These are phyloP conservation scores for Apocrypta bakeri DNA, from an alignment of 1,140 invertebrate species.

Conservation along the genomic window DNA sequence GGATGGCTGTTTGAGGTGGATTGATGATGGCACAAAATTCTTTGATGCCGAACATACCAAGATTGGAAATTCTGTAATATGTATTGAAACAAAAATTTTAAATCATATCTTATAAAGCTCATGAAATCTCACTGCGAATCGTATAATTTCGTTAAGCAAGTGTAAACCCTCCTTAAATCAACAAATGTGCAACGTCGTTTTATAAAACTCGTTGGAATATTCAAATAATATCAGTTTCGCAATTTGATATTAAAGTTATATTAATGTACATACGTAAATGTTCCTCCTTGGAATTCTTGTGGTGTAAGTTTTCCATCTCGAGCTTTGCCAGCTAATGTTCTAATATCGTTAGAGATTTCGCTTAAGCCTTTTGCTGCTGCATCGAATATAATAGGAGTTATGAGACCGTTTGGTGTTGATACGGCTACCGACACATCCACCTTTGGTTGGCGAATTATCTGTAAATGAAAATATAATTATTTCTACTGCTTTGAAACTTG, in stretches of 20 bases:
- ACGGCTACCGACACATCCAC: conserved; percentile 98
- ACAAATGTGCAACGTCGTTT: too few species aligned
- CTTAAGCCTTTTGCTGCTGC: conserved; percentile 92
- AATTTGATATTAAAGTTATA: conserved; percentile 1
- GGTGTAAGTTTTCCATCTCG: conserved; percentile 95
- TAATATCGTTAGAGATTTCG: conserved; percentile 89
- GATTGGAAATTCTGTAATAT: conserved; percentile 88
- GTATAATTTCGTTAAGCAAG: too few species aligned
- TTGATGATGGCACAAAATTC: conserved; percentile 88
- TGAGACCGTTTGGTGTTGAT: conserved; percentile 94
- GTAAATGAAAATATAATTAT: not conserved
- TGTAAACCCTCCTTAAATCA: too few species aligned
- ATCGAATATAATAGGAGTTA: conserved; percentile 98
- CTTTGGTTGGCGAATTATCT: conserved; percentile 79
- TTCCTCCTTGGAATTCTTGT: conserved; percentile 96
- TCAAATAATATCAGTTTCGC: too few species aligned
- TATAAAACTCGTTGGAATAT: too few species aligned
- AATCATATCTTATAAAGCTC: not conserved
- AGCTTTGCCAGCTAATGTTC: conserved; percentile 90
- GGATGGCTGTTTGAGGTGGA: conserved; percentile 75
- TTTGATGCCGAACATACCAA: conserved; percentile 97
- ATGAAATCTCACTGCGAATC: too few species aligned
- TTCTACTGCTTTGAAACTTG: conserved; percentile 34
- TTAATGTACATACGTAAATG: conserved; percentile 69
- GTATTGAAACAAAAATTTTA: too few species aligned